These are phyloP conservation scores for Arion vulgaris DNA, from an alignment of 1,140 invertebrate species.

Conservation along the genomic window DNA sequence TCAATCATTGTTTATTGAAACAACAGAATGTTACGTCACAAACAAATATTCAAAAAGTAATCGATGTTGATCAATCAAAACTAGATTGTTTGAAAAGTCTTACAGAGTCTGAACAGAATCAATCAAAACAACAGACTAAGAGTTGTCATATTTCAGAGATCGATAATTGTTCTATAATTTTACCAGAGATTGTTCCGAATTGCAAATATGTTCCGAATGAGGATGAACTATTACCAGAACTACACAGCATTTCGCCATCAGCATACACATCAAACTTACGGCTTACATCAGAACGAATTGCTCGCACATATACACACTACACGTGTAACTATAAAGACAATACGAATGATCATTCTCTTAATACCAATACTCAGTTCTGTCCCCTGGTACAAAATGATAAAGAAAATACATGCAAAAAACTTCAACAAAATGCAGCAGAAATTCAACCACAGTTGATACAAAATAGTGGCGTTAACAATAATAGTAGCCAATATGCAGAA, in stretches of 20 bases:
- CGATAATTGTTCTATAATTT: background rate
- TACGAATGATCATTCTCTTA: background rate
- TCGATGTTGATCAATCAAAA: background rate
- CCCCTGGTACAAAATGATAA: background rate
- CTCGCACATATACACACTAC: background rate
- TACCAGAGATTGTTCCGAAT: background rate
- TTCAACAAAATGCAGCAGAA: no score
- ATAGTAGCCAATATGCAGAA: background rate
- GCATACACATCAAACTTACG: background rate
- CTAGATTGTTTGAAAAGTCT: background rate
- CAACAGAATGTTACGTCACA: background rate
- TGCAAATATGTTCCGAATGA: background rate
- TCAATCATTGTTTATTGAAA: background rate
- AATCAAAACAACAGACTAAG: background rate
- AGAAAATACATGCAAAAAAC: background rate
- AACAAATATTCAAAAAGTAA: background rate
- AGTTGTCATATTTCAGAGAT: background rate
- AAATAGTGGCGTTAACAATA: background rate
- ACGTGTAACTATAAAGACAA: background rate
- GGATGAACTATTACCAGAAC: background rate
- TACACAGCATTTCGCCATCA: background rate
- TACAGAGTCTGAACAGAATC: background rate
- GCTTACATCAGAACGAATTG: background rate
- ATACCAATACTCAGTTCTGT: background rate
- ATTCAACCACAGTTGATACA: no score